Base-by-base conservation (phyloP, 1,140 invertebrate genomes). In the Diorhabda carinulata region DNA sequence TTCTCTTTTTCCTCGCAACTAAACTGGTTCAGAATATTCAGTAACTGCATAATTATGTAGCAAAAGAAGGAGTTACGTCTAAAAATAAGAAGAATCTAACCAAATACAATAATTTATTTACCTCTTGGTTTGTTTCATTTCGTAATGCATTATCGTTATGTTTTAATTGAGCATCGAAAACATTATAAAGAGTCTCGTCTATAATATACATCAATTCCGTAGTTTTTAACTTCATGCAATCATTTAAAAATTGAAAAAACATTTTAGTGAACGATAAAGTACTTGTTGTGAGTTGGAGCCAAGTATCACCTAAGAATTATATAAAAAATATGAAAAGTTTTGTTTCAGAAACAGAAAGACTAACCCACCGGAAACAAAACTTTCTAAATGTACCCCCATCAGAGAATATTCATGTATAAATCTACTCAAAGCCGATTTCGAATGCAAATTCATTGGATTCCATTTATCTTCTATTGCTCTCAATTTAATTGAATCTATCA, bases 401-500 rank as follows among this genome's bases (percentile, higher is more conserved):
- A 85, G 82, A 8, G 76, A 78, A 82, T 88, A 83, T 75, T 90
- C 88, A 56, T 84, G 83, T 5, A 88, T 61, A 73, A 86, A 87
- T 73, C 84, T 85, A 6, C 81, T 78, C 58, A 87, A 77, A 44
- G 81, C 82, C 10, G 78, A 79, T 76, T 86, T 85, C 45, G 86
- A 86, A 68, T 87, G 82, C 59, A 90, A 84, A 80, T 92, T 91
- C 62, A 87, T 86, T 2, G 89, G 89, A 40, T 85, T 83, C 90
- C 91, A 93, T 63, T 84, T 85, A 73, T 93, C 92, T 78, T 93
- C 89, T 10, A 82, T 79, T 72, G 87, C 86, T 61, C 91, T 82
- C 57, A 91, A 79, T 76, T 90, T 91, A 6, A 92, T 85, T 2
- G 88, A 88, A 73, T 94, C 92, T 5, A 92, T 81, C 61, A 91